A percentile compares a stretch with the other conserved stretches of the same genome.
Conservation (phyloP, 2,888 invertebrate species). For the Ethmia dodecea region DNA sequence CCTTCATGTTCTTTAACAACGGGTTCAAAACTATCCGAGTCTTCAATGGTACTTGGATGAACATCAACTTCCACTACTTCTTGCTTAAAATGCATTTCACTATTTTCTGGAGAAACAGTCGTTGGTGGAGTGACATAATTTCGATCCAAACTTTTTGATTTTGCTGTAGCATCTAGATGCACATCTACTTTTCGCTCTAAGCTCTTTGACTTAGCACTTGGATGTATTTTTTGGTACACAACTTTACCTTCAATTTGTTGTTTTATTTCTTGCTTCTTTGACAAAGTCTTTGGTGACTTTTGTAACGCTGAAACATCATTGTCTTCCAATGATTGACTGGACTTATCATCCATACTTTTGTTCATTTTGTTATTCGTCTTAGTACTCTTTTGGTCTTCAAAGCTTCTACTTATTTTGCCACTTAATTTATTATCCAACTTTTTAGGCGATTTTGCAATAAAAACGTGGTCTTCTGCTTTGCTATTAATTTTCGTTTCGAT, state of each 20-base stretch:
- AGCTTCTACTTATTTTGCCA: slow-evolving; percentile 79
- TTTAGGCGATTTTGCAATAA: slow-evolving; percentile 86
- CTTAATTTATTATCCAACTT: slow-evolving; percentile 80
- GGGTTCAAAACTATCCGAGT: slow-evolving; percentile 23
- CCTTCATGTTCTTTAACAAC: slow-evolving; percentile 28
- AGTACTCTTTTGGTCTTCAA: slow-evolving; percentile 77
- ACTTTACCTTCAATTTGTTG: slow-evolving; percentile 81
- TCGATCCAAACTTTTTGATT: slow-evolving; percentile 83
- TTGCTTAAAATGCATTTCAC: slow-evolving; percentile 67
- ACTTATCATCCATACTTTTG: slow-evolving; percentile 80
- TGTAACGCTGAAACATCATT: slow-evolving; percentile 70
- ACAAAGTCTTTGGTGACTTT: slow-evolving; percentile 78
- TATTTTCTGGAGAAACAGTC: slow-evolving; percentile 44
- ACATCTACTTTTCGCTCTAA: slow-evolving; percentile 80
- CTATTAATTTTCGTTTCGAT: slow-evolving; percentile 85
- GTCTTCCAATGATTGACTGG: slow-evolving; percentile 79
- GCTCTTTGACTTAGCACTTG: slow-evolving; percentile 80
- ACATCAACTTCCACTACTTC: slow-evolving; percentile 70
- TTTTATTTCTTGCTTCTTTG: slow-evolving; percentile 79
- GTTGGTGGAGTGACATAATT: slow-evolving; percentile 72
- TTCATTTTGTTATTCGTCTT: slow-evolving; percentile 77
- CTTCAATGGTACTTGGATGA: slow-evolving; percentile 52
- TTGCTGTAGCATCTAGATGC: slow-evolving; percentile 75
- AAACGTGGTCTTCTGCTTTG: slow-evolving; percentile 85
- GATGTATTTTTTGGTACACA: slow-evolving; percentile 75